phyloP scores from a whole-genome alignment of 2,888 invertebrate genomes.

The Muschampia plurimacula region DNA sequence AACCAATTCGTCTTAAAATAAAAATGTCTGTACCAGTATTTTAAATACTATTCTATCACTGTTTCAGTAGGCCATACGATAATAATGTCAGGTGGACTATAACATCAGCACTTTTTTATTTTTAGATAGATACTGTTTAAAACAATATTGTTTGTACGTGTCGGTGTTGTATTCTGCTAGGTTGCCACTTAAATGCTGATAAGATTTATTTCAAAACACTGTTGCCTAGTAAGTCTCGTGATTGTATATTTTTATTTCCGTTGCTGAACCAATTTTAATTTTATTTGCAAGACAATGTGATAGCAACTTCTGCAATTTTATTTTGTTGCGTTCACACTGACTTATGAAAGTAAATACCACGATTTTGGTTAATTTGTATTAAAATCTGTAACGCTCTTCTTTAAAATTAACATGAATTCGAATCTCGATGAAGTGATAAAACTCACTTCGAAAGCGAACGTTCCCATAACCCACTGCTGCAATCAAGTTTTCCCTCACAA shows the following conservation, averaged over 20 bases:
- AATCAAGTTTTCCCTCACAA: too few relatives aligned
- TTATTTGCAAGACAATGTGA: background rate
- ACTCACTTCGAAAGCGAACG: too few relatives aligned
- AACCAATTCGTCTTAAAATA: too few relatives aligned
- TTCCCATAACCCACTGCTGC: too few relatives aligned
- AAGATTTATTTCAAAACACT: background rate
- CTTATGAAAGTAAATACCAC: too few relatives aligned
- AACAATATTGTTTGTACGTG: background rate
- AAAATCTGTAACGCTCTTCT: too few relatives aligned
- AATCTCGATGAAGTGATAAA: too few relatives aligned
- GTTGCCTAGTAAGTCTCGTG: background rate
- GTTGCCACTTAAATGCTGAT: background rate
- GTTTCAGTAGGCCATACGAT: background rate
- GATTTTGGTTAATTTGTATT: too few relatives aligned
- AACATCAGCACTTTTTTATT: slow-evolving; percentile 10
- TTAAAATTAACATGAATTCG: too few relatives aligned
- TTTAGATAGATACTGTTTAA: slow-evolving; percentile 1
- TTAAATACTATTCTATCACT: too few relatives aligned
- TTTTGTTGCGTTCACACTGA: background rate
- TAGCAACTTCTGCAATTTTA: background rate
- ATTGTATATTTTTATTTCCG: background rate
- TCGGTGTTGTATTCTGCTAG: slow-evolving; percentile 2
- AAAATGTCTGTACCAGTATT: too few relatives aligned
- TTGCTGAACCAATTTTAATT: background rate
- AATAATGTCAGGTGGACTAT: background rate